Evolutionary conservation across 2,888 invertebrate species (phyloP).

Genomic region (Mantis religiosa): DNA sequence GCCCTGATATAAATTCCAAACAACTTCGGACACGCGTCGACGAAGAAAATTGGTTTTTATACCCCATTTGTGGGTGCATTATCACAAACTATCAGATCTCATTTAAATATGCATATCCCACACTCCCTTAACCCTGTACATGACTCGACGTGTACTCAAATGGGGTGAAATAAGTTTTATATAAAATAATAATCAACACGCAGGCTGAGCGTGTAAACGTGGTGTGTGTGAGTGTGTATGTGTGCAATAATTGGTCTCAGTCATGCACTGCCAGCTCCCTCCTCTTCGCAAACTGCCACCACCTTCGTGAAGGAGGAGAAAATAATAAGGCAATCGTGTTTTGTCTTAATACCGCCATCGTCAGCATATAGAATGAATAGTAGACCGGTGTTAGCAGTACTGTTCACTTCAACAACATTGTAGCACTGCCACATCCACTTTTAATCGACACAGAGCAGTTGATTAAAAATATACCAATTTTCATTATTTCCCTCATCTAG

Average conservation of each 20-base stretch:
- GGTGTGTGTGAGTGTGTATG: background rate
- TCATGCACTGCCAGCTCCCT: background rate
- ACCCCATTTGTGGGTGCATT: background rate
- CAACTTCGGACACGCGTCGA: background rate
- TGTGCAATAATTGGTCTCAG: background rate
- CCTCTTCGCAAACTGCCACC: background rate
- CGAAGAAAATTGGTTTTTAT: background rate
- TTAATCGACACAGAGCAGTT: too few relatives aligned
- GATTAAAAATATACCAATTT: too few relatives aligned
- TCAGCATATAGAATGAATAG: background rate
- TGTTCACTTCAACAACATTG: background rate
- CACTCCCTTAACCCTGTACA: background rate
- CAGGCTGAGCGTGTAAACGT: background rate
- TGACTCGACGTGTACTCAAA: background rate
- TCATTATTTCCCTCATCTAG: too few relatives aligned
- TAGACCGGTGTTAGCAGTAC: background rate
- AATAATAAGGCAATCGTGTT: constrained; percentile 11
- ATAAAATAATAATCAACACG: constrained; percentile 7
- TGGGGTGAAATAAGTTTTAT: background rate
- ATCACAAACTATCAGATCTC: background rate
- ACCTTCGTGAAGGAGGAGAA: background rate
- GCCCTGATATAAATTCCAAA: background rate
- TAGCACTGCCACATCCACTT: too few relatives aligned
- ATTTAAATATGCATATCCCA: background rate
- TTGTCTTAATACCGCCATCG: background rate